Conservation (phyloP, 2,113 vertebrate genomes). For the Entelurus aequoreus region DNA sequence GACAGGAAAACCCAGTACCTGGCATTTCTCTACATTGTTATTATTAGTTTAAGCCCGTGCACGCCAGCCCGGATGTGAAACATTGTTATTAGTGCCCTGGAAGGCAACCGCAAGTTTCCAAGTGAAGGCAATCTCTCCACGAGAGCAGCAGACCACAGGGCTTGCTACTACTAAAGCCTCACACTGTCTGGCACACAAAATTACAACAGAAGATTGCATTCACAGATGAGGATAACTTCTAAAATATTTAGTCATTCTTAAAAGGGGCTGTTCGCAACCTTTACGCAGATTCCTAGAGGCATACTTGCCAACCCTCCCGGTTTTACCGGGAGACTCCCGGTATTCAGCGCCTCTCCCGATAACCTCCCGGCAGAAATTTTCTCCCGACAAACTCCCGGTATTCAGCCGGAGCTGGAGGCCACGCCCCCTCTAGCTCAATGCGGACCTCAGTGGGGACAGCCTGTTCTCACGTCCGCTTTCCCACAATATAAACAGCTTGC, state of each 20-base stretch:
- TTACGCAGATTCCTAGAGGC: too few relatives aligned
- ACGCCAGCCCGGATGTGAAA: slow-evolving; percentile 28
- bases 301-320: too few relatives aligned
- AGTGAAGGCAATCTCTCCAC: slow-evolving; percentile 48
- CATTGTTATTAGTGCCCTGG: slow-evolving; percentile 38
- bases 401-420: too few relatives aligned
- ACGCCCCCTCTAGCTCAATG: too few relatives aligned
- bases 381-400: too few relatives aligned
- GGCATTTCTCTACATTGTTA: slow-evolving; percentile 34
- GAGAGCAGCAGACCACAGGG: slow-evolving; percentile 53
- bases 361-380: too few relatives aligned
- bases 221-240: slow-evolving; percentile 43
- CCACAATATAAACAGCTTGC: too few relatives aligned
- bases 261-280: too few relatives aligned
- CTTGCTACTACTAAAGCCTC: slow-evolving; percentile 30
- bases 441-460: too few relatives aligned
- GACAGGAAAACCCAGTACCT: slow-evolving; percentile 50
- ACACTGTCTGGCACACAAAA: slow-evolving; percentile 22
- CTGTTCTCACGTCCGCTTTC: too few relatives aligned
- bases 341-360: too few relatives aligned
- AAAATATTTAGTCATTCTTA: slow-evolving; percentile 21
- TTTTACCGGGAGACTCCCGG: too few relatives aligned
- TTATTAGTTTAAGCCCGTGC: slow-evolving; percentile 45
- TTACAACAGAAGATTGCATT: slow-evolving; percentile 23
- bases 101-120: slow-evolving; percentile 48